phyloP scores from a whole-genome alignment of 2,113 vertebrate genomes.

The Oncorhynchus tshawytscha region DNA sequence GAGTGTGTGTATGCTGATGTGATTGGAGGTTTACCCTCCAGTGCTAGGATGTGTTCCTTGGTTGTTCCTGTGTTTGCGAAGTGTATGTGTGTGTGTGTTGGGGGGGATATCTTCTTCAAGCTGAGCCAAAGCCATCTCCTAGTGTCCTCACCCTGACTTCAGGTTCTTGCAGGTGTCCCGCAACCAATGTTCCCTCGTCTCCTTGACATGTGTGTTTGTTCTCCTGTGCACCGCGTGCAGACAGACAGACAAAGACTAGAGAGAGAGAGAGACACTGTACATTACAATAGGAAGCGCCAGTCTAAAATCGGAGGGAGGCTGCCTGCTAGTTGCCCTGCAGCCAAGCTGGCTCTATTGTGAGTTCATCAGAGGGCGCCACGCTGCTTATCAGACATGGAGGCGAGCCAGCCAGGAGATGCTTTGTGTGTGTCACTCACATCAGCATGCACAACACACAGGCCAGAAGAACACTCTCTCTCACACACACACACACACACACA shows the following conservation, averaged over 20 bases:
- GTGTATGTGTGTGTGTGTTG: neutral
- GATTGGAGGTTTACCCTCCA: neutral
- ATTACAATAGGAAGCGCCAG: constrained; percentile 7
- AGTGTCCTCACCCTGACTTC: neutral
- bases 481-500: neutral
- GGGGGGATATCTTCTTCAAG: neutral
- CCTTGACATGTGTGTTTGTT: constrained; percentile 12
- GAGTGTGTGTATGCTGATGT: constrained; percentile 10
- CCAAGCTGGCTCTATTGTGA: constrained; percentile 18
- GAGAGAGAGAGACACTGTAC: constrained; percentile 1
- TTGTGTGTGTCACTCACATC: neutral
- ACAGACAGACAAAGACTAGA: constrained; percentile 15
- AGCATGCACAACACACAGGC: too few species aligned
- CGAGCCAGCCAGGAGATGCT: constrained; percentile 7
- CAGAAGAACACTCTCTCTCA: too few species aligned
- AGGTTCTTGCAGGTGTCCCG: constrained; percentile 4
- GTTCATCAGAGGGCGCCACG: constrained; percentile 46
- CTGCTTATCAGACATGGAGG: constrained; percentile 50
- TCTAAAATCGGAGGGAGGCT: constrained; percentile 40
- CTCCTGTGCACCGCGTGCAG: constrained; percentile 9
- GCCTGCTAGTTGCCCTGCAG: constrained; percentile 39
- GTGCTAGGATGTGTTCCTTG: constrained; percentile 11
- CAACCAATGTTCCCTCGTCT: neutral
- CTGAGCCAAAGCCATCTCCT: neutral
- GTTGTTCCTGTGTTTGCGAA: neutral